These are phyloP conservation scores for Parascotia fuliginaria DNA, from an alignment of 2,888 invertebrate genomes.

Conservation along the genomic window DNA sequence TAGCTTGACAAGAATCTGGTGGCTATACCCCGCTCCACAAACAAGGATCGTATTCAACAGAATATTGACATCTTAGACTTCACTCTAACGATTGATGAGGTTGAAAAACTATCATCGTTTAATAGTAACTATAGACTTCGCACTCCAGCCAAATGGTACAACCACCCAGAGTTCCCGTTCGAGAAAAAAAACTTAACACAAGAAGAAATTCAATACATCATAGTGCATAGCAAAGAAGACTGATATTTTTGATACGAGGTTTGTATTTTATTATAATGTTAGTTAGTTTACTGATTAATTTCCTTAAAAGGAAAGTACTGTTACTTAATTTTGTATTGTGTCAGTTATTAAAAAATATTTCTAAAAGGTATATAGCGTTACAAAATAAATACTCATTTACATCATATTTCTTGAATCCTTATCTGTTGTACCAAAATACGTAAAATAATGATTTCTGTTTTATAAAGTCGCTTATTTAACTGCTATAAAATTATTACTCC, in stretches of 20 bases:
- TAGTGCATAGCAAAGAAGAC: constrained; percentile 70
- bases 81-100: constrained; percentile 78
- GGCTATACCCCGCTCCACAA: constrained; percentile 87
- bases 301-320: too few relatives aligned
- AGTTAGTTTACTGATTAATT: too few relatives aligned
- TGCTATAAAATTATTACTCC: constrained; percentile 36
- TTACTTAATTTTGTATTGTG: too few relatives aligned
- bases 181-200: constrained; percentile 70
- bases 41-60: constrained; percentile 80
- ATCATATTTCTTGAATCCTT: constrained; percentile 8
- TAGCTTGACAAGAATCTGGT: constrained; percentile 84
- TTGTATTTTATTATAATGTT: too few relatives aligned
- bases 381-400: constrained; percentile 14
- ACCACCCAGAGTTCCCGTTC: constrained; percentile 73
- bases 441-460: constrained; percentile 30
- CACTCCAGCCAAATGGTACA: constrained; percentile 63
- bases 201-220: constrained; percentile 62
- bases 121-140: constrained; percentile 75
- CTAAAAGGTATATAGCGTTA: too few relatives aligned
- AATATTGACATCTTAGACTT: constrained; percentile 87
- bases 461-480: constrained; percentile 34
- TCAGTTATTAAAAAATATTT: too few relatives aligned
- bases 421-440: constrained; percentile 7
- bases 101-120: constrained; percentile 79
- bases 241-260: constrained; percentile 32